Conservation (phyloP, 2,888 invertebrate species). For the Epistrophella euchroma region DNA sequence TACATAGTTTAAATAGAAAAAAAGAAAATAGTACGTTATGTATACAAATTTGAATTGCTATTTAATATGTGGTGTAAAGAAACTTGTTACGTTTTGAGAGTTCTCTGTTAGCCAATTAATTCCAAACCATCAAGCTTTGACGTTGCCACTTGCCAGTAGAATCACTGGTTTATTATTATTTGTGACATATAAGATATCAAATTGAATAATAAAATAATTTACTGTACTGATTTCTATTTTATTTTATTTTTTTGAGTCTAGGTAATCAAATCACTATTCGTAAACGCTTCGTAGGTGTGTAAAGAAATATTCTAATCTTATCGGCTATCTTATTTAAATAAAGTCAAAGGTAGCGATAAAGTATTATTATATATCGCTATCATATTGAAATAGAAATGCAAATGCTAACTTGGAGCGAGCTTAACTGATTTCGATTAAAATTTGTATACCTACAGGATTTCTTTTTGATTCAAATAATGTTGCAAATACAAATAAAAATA, state of each 20-base stretch:
- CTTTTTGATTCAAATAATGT: too few relatives aligned
- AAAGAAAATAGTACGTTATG: neutral
- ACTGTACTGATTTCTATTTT: neutral
- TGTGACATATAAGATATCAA: neutral
- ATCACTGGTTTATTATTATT: neutral
- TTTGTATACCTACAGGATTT: too few relatives aligned
- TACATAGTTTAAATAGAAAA: slow-evolving; percentile 9
- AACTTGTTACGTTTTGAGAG: slow-evolving; percentile 17
- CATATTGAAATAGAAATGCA: neutral
- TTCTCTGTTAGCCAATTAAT: slow-evolving; percentile 1
- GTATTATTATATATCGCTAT: neutral
- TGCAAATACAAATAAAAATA: too few relatives aligned
- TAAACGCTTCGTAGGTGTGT: neutral
- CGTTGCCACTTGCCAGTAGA: neutral
- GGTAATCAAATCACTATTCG: neutral
- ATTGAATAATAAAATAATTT: slow-evolving; percentile 29
- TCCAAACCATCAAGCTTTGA: neutral
- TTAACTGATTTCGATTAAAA: too few relatives aligned
- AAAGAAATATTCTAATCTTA: neutral
- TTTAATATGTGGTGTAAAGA: slow-evolving; percentile 7
- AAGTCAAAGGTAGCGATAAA: neutral
- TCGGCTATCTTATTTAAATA: neutral
- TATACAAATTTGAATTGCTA: neutral
- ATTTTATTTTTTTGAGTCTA: neutral
- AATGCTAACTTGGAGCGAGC: neutral